phyloP scores from a whole-genome alignment of 2,113 vertebrate species.

The Ibidorhyncha struthersii region DNA sequence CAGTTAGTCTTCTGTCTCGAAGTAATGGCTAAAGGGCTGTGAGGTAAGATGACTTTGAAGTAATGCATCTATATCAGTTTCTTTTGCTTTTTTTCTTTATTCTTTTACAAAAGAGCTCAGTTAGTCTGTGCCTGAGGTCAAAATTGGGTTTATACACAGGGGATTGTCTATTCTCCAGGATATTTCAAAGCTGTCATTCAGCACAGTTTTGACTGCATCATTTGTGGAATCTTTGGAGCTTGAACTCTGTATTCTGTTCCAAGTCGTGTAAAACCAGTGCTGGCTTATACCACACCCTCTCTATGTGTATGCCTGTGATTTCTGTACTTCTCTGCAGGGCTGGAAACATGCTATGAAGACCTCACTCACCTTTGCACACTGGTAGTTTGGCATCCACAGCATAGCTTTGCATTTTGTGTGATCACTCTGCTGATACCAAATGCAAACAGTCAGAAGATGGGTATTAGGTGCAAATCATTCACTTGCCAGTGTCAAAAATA shows the following conservation, averaged over 20 bases:
- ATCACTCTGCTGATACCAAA: neutral
- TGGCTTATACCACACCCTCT: neutral
- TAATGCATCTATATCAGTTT: neutral
- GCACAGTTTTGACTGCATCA: neutral
- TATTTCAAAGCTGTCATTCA: conserved; percentile 46
- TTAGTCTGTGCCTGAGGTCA: neutral
- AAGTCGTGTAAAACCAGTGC: rapidly evolving
- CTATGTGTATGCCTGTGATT: neutral
- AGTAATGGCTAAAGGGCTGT: neutral
- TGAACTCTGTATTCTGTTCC: neutral
- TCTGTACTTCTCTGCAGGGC: neutral
- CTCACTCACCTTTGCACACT: rapidly evolving
- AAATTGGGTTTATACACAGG: neutral
- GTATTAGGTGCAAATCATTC: neutral
- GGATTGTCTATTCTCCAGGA: neutral
- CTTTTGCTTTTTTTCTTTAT: neutral
- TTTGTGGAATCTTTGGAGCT: neutral
- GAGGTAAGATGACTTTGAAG: conserved; percentile 3
- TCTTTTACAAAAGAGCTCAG: conserved; percentile 11
- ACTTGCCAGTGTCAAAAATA: neutral
- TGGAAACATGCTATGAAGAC: neutral
- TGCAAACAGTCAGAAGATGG: neutral
- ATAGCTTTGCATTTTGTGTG: neutral
- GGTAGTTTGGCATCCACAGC: neutral
- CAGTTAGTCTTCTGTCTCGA: neutral